Conservation (phyloP, 2,888 invertebrate species). For the Agriotes lineatus region DNA sequence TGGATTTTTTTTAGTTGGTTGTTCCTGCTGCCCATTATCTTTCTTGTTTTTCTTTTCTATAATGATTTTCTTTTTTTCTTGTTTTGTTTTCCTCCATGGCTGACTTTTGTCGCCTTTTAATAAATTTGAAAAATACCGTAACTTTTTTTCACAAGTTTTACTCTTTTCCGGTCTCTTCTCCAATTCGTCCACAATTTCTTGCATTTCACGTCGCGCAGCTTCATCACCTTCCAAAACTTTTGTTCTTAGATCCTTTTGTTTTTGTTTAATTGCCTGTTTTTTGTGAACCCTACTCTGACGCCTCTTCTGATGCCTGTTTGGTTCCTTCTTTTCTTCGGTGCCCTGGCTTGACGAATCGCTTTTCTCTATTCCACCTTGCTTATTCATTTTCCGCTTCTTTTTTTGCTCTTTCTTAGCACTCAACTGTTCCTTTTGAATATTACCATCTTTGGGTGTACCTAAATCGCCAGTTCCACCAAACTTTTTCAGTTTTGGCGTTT, state of each 20-base stretch:
- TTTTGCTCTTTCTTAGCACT: neutral
- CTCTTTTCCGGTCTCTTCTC: neutral
- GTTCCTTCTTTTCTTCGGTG: no score
- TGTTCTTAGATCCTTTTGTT: constrained; percentile 14
- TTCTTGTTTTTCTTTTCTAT: no score
- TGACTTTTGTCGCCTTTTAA: neutral
- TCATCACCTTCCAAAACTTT: constrained; percentile 20
- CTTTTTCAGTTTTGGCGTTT: constrained; percentile 1
- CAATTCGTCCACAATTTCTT: constrained; percentile 19
- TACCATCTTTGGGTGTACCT: neutral
- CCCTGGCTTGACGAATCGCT: no score
- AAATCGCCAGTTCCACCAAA: neutral
- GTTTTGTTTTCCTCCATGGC: neutral
- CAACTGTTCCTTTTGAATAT: neutral
- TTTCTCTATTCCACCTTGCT: neutral
- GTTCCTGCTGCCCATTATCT: no score
- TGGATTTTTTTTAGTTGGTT: no score
- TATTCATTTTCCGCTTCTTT: neutral
- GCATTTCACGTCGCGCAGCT: neutral
- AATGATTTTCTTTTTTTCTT: neutral
- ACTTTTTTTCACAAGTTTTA: neutral
- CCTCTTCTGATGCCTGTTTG: constrained; percentile 20
- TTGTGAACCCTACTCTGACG: constrained; percentile 6
- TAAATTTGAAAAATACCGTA: neutral
- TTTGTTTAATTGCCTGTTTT: constrained; percentile 1